These are phyloP conservation scores for Sprattus sprattus DNA, from an alignment of 2,113 vertebrate genomes.

Conservation along the genomic window DNA sequence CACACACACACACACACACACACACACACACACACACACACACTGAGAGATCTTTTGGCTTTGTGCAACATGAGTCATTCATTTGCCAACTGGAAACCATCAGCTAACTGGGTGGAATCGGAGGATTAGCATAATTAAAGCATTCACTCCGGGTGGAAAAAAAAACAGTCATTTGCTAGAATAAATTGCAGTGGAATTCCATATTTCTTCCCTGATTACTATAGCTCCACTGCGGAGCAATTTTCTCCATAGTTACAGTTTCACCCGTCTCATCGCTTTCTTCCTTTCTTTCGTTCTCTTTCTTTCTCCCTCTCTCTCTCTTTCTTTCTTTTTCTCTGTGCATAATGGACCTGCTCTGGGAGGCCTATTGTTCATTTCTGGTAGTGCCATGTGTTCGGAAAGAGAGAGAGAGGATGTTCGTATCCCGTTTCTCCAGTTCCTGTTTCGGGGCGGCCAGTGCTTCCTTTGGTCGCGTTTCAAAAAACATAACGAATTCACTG, in stretches of 20 bases:
- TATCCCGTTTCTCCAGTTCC: slow-evolving; percentile 63
- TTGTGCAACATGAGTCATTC: slow-evolving; percentile 37
- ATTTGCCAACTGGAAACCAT: slow-evolving; percentile 53
- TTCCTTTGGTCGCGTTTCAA: slow-evolving; percentile 58
- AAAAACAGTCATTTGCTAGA: slow-evolving; percentile 26
- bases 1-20: neutral
- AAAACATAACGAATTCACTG: slow-evolving; percentile 54
- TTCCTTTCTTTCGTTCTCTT: neutral
- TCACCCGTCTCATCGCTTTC: slow-evolving; percentile 61
- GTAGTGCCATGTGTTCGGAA: slow-evolving; percentile 36
- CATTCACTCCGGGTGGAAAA: slow-evolving; percentile 39
- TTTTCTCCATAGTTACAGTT: slow-evolving; percentile 67
- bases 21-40: slow-evolving; percentile 1
- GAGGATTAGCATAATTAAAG: slow-evolving; percentile 54
- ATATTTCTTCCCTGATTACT: slow-evolving; percentile 61
- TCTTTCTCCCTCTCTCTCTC: slow-evolving; percentile 41
- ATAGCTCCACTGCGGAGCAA: slow-evolving; percentile 49
- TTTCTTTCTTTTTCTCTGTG: slow-evolving; percentile 39
- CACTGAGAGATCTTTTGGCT: slow-evolving; percentile 18
- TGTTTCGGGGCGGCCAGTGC: slow-evolving; percentile 53
- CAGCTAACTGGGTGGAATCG: slow-evolving; percentile 50
- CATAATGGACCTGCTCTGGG: slow-evolving; percentile 52
- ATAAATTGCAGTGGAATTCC: slow-evolving; percentile 53
- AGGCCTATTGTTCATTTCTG: slow-evolving; percentile 61
- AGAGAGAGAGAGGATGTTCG: slow-evolving; percentile 67